These are phyloP conservation scores for Parnassius mnemosyne DNA, from an alignment of 2,888 invertebrate species.

Conservation along the genomic window DNA sequence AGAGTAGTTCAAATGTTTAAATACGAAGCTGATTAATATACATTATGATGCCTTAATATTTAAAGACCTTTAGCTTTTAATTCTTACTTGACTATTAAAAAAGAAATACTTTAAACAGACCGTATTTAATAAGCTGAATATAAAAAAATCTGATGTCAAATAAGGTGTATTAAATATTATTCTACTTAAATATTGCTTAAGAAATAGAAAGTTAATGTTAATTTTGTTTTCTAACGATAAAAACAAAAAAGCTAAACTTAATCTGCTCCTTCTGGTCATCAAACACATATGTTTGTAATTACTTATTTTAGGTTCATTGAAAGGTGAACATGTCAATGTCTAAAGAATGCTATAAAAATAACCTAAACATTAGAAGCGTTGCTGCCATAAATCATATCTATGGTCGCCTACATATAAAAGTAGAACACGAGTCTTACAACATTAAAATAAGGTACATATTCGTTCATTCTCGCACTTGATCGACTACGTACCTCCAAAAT, in stretches of 20 bases:
- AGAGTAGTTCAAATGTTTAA: too few species aligned
- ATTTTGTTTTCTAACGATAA: too few species aligned
- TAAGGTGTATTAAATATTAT: too few species aligned
- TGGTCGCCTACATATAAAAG: neutral
- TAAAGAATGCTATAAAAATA: constrained; percentile 33
- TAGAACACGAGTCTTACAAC: neutral
- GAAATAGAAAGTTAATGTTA: too few species aligned
- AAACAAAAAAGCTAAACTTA: neutral
- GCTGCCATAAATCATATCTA: constrained; percentile 36
- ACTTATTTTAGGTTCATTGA: constrained; percentile 24
- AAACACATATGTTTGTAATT: constrained; percentile 19
- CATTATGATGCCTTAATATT: too few species aligned
- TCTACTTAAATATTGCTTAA: too few species aligned
- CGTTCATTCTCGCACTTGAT: neutral
- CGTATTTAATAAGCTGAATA: too few species aligned
- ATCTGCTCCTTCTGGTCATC: constrained; percentile 6
- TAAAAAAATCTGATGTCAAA: too few species aligned
- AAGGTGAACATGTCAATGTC: constrained; percentile 36
- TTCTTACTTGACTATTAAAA: too few species aligned
- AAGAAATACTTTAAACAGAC: too few species aligned
- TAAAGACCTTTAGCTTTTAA: too few species aligned
- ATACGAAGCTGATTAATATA: too few species aligned
- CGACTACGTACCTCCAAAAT: neutral
- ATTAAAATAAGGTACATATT: constrained; percentile 6
- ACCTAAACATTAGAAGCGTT: constrained; percentile 31